Evolutionary conservation across 2,113 vertebrate genomes (phyloP), one percentile per base, ranked within the genome.

Genomic region (Cnemophilus loriae): DNA sequence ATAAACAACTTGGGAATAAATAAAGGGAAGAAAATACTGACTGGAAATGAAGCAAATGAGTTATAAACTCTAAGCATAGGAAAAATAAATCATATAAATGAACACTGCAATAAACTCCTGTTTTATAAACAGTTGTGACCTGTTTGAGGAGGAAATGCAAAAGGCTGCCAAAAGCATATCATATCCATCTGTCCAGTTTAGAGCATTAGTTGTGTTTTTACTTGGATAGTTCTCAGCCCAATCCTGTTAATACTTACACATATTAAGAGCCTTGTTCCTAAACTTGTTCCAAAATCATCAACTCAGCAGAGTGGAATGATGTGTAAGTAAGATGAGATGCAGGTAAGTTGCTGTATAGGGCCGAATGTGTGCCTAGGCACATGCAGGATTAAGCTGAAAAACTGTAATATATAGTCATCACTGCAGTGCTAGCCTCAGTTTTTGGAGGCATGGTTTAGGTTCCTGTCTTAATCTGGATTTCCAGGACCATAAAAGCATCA

Each of bases 121-220:
- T 92, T 97, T 92, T 92, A 92, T 89, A 92, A 92, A 87, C 87
- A 90, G 23, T 91, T 88, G 63, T 93, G 90, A 96, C 82, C 95
- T 90, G 85, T 84, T 93, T 81, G 55, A 84, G 65, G 17, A 64
- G 75, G 39, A 93, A 93, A 87, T 21, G 32, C 2, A 12, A 47
- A 94, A 92, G 76, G 63, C 71, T 96, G 95, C 92, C 96, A 95
- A 96, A 93, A 96, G 37, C 12, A 0, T 77, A 90, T 86, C 55
- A 39, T 64, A 86, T 84, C 93, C 92, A 95, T 95, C 93, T 96
- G 92, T 83, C 59, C 64, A 67, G 68, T 86, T 93, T 70, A 83
- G 50, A 85, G 61, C 61, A 68, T 75, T 89, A 83, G 35, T 52
- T 70, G 19, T 6, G 67, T 42, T 94, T 87, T 82, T 53, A 87